A percentile compares a stretch with the other conserved stretches of the same genome.
phyloP scores from a whole-genome alignment of 2,888 invertebrate genomes.

The Lordiphosa fenestrarum region DNA sequence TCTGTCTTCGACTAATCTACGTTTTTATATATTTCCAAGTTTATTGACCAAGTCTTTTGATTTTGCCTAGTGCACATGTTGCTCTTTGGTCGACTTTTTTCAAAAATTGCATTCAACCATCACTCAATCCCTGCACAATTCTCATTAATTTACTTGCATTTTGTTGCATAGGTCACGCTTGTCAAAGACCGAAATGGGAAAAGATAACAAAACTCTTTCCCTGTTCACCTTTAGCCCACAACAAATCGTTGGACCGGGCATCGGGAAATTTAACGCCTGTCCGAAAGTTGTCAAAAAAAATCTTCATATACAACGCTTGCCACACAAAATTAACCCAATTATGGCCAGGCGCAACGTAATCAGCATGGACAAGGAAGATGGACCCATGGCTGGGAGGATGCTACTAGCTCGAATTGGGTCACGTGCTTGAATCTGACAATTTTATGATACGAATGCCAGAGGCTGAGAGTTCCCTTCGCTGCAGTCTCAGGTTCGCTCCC shows the following conservation, averaged over 20 bases:
- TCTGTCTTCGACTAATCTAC: no score
- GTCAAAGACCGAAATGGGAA: slow-evolving; percentile 13
- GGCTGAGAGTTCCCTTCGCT: slow-evolving; percentile 26
- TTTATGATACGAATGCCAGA: slow-evolving; percentile 30
- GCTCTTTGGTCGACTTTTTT: slow-evolving; percentile 21
- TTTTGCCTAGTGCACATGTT: slow-evolving; percentile 25
- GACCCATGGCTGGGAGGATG: slow-evolving; percentile 17
- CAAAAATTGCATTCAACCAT: not conserved
- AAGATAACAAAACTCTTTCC: slow-evolving; percentile 32
- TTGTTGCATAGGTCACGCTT: slow-evolving; percentile 48
- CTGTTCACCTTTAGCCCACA: slow-evolving; percentile 30
- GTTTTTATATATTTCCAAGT: slow-evolving; percentile 22
- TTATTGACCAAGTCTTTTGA: slow-evolving; percentile 74
- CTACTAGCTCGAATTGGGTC: slow-evolving; percentile 57
- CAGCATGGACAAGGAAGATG: slow-evolving; percentile 53
- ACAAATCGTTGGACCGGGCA: slow-evolving; percentile 16
- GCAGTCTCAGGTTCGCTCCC: slow-evolving; percentile 56
- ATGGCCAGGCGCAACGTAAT: slow-evolving; percentile 68
- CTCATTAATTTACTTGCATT: slow-evolving; percentile 37
- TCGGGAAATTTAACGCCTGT: slow-evolving; percentile 41
- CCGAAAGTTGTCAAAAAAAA: slow-evolving; percentile 33
- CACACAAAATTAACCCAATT: slow-evolving; percentile 72
- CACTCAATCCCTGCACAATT: slow-evolving; percentile 12
- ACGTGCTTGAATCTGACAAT: slow-evolving; percentile 65
- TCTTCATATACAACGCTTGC: slow-evolving; percentile 35